These are phyloP conservation scores for Drosophila tani DNA, from an alignment of 1,140 invertebrate species.

Conservation along the genomic window DNA sequence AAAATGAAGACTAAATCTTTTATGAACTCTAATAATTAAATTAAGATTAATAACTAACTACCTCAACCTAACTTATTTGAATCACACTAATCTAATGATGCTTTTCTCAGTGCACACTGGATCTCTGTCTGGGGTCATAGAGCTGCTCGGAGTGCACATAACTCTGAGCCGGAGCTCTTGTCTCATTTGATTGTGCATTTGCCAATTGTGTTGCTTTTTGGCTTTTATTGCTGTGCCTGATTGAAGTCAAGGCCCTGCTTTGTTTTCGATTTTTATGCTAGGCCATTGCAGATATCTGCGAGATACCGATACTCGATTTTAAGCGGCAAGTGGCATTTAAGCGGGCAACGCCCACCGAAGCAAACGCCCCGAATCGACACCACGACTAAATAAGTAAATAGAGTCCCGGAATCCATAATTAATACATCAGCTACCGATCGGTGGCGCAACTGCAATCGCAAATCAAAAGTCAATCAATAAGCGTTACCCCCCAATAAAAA, in stretches of 20 bases:
- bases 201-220: constrained; percentile 69
- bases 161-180: constrained; percentile 62
- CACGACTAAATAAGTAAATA: neutral
- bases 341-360: constrained; percentile 25
- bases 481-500: constrained; percentile 19
- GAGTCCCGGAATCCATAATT: constrained; percentile 51
- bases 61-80: neutral
- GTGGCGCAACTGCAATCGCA: constrained; percentile 43
- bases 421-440: constrained; percentile 54
- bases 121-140: constrained; percentile 62
- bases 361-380: constrained; percentile 44
- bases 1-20: neutral
- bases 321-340: constrained; percentile 67
- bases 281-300: constrained; percentile 35
- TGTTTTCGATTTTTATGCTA: constrained; percentile 59
- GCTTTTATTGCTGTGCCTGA: constrained; percentile 40
- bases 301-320: constrained; percentile 20
- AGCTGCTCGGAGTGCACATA: constrained; percentile 71
- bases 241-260: constrained; percentile 78
- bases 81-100: too few species aligned
- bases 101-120: constrained; percentile 29
- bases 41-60: neutral
- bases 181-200: constrained; percentile 76
- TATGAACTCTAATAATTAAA: neutral
- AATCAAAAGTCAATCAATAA: constrained; percentile 72